Evolutionary conservation across 1,140 invertebrate genomes (phyloP).

Genomic region (Cepaea nemoralis): DNA sequence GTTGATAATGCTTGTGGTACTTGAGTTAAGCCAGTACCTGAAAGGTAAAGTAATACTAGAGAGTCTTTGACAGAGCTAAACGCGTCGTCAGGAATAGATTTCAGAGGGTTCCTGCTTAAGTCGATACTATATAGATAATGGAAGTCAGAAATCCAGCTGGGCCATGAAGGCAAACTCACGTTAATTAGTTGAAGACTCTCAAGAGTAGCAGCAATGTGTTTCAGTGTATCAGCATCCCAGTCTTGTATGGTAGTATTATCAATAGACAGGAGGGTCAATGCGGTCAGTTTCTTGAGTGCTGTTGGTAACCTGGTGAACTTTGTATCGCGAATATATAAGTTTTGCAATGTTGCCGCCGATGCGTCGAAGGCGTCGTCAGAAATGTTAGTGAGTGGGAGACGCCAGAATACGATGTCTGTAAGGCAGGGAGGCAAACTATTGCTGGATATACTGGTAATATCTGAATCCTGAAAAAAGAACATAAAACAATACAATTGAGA

Average conservation of each 20-base stretch:
- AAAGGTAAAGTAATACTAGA: not conserved
- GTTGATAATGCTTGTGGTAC: not conserved
- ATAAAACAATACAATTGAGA: not conserved
- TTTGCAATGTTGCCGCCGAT: not conserved
- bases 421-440: not conserved
- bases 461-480: not conserved
- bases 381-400: not conserved
- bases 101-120: not conserved
- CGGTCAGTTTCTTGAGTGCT: not conserved
- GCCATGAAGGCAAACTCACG: not conserved
- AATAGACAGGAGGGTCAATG: not conserved
- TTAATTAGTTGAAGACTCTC: not conserved
- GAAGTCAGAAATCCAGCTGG: not conserved
- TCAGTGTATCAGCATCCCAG: not conserved
- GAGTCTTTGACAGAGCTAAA: not conserved
- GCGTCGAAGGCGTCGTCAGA: not conserved
- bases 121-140: not conserved
- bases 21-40: not conserved
- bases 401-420: not conserved
- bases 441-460: not conserved
- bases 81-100: not conserved
- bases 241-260: not conserved
- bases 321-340: not conserved
- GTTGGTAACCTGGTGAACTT: not conserved
- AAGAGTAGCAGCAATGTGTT: not conserved